Conservation (phyloP, 2,113 vertebrate genomes). For the Colaptes auratus region DNA sequence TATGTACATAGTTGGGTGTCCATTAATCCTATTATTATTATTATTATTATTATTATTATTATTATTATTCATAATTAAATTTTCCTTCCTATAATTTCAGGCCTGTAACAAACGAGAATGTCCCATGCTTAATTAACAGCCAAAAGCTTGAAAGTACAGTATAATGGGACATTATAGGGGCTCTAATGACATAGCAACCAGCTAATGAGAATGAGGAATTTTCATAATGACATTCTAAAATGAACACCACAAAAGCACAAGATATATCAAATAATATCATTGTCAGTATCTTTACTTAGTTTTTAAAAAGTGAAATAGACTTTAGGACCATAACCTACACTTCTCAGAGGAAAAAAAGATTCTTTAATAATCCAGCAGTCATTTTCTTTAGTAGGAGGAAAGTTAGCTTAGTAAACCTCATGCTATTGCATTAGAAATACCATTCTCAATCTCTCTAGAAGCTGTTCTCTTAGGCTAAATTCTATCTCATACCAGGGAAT, state of each 20-base stretch:
- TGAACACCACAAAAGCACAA: background rate
- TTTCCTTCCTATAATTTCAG: constrained; percentile 69
- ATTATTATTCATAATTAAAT: constrained; percentile 62
- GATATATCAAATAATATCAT: background rate
- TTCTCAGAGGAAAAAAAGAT: background rate
- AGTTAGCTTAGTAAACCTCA: background rate
- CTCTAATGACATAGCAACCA: constrained; percentile 52
- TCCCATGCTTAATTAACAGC: constrained; percentile 66
- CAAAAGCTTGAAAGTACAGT: constrained; percentile 57
- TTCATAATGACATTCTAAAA: constrained; percentile 32
- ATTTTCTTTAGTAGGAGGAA: background rate
- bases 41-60: constrained; percentile 71
- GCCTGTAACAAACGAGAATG: constrained; percentile 54
- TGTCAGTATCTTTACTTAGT: background rate
- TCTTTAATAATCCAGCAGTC: background rate
- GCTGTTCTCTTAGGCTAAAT: background rate
- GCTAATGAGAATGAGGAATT: constrained; percentile 41
- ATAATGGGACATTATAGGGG: constrained; percentile 44
- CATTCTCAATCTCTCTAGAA: background rate
- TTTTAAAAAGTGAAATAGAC: background rate
- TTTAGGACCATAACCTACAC: background rate
- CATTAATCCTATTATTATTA: constrained; percentile 71
- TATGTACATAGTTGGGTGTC: constrained; percentile 61
- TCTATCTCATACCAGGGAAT: background rate
- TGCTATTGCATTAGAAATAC: background rate